Evolutionary conservation across 1,140 invertebrate genomes (phyloP), one percentile per base, ranked within the genome.

Genomic region (Hesperophylax magnus): DNA sequence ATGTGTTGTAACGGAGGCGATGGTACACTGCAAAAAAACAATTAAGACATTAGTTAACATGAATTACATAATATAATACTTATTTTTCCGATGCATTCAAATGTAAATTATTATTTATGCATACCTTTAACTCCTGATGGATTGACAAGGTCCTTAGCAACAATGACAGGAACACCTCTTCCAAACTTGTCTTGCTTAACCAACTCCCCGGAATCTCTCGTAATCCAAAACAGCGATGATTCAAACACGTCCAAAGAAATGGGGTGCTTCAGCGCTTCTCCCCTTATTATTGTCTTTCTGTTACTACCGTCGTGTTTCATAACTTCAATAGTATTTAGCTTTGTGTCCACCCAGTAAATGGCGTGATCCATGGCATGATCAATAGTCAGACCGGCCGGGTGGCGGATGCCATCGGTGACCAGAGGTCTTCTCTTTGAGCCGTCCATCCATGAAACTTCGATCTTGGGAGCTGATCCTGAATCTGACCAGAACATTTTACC

Each of bases 321-420:
- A 17, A 94, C 94, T 86, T 99, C 98, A 79, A 99, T 99, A 0
- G 93, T 94, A 84, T 98, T 98, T 5, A 98, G 88, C 87, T 99
- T 99, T 0, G 94, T 95, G 87, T 99, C 98, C 0, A 95, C 96
- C 98, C 98, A 99, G 87, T 97, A 99, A 2, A 99, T 90, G 0
- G 95, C 91, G 85, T 98, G 96, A 78, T 96, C 94, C 93, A 96
- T 96, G 0, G 95, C 93, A 85, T 95, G 96, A 87, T 99, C 98
- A 27, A 99, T 94, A 0, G 96, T 92, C 0, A 99, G 86, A 0
- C 97, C 97, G 1, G 96, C 94, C 0, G 98, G 98, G 85, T 95
- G 94, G 9, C 95, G 92, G 7, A 99, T 92, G 80, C 92, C 90
- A 54, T 95, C 95, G 0, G 93, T 93, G 1, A 99, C 94, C 2